Percentiles rank a stretch among this genome's conserved stretches.
phyloP scores from a whole-genome alignment of 2,113 vertebrate species.

The Pedionomus torquatus region DNA sequence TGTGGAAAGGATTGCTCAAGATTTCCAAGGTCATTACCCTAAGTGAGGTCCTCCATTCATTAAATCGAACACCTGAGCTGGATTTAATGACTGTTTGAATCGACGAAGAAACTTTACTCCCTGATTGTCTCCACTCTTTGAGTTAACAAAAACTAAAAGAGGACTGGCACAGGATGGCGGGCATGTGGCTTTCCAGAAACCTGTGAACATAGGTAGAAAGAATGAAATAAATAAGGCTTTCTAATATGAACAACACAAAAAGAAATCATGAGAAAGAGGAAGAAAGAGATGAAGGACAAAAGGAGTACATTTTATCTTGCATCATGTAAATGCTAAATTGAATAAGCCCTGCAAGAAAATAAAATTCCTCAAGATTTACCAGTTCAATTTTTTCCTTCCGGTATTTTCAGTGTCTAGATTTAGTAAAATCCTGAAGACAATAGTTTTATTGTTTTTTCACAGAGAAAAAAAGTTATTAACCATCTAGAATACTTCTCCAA shows the following conservation, averaged over 20 bases:
- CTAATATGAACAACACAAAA: conserved; percentile 49
- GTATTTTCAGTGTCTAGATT: neutral
- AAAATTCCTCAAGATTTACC: neutral
- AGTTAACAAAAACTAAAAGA: conserved; percentile 98
- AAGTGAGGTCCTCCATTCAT: conserved; percentile 98
- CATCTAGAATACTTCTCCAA: neutral
- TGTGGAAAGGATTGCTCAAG: conserved; percentile 1
- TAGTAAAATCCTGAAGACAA: conserved; percentile 70
- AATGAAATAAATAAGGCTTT: conserved; percentile 27
- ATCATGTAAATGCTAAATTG: neutral
- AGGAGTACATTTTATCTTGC: conserved; percentile 29
- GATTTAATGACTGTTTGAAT: conserved; percentile 98
- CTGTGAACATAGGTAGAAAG: conserved; percentile 75
- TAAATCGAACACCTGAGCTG: conserved; percentile 98
- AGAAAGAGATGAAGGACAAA: conserved; percentile 49
- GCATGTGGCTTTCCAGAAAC: conserved; percentile 99
- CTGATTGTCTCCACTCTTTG: conserved; percentile 99
- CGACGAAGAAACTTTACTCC: conserved; percentile 98
- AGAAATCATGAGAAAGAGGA: conserved; percentile 46
- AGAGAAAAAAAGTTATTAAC: neutral
- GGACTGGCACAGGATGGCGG: conserved; percentile 96
- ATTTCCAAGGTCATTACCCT: conserved; percentile 82
- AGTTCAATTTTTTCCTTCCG: neutral
- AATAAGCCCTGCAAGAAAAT: neutral
- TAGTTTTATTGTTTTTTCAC: neutral